Evolutionary conservation across 2,888 invertebrate genomes (phyloP).

Genomic region (Tenthredo scrophulariae): DNA sequence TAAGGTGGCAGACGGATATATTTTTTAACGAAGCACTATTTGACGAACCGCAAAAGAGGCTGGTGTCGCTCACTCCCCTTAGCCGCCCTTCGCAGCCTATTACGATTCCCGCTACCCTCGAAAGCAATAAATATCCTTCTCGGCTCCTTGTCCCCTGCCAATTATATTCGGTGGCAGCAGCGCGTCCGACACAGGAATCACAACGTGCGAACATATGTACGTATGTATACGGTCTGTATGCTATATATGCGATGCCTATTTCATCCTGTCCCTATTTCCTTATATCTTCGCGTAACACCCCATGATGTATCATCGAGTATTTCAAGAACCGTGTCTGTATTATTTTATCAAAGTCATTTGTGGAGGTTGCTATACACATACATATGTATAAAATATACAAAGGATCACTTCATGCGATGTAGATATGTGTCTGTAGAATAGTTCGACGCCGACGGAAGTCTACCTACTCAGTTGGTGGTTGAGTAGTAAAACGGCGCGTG

Average conservation of each 20-base stretch:
- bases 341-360: constrained; percentile 67
- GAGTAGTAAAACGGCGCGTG: constrained; percentile 20
- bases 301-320: constrained; percentile 59
- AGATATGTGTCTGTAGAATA: background rate
- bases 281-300: constrained; percentile 13
- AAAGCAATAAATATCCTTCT: constrained; percentile 52
- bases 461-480: background rate
- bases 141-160: constrained; percentile 68
- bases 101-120: constrained; percentile 48
- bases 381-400: background rate
- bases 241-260: background rate
- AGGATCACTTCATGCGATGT: background rate
- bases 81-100: constrained; percentile 49
- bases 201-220: constrained; percentile 74
- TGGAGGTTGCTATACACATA: background rate
- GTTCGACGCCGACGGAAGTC: background rate
- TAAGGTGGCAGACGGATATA: constrained; percentile 12
- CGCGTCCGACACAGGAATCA: constrained; percentile 55
- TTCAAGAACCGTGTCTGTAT: constrained; percentile 68
- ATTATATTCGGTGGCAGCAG: constrained; percentile 67
- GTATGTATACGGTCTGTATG: constrained; percentile 5
- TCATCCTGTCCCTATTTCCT: background rate
- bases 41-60: constrained; percentile 76
- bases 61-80: constrained; percentile 54
- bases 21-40: constrained; percentile 64